Percentiles rank a stretch among this genome's conserved stretches.
Evolutionary conservation across 2,113 vertebrate genomes (phyloP).

Genomic region (Lophotis ruficrista): DNA sequence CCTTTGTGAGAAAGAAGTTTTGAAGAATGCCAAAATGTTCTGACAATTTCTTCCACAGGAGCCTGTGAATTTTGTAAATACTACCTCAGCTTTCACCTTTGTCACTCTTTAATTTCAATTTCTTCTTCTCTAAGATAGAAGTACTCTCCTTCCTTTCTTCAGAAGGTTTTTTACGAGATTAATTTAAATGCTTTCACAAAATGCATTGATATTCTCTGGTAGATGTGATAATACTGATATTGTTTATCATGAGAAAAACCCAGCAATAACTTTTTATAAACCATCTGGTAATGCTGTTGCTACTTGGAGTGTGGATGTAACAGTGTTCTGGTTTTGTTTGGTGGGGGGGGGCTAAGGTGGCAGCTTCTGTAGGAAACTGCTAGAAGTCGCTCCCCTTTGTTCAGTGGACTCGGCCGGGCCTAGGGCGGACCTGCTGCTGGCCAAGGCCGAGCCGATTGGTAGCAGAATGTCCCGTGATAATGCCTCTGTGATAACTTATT

Average conservation of each 20-base stretch:
- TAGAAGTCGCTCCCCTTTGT: no score
- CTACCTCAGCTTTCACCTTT: neutral
- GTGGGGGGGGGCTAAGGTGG: no score
- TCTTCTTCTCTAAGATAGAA: neutral
- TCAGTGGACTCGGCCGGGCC: no score
- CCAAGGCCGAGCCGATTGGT: no score
- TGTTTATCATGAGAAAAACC: neutral
- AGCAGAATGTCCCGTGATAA: no score
- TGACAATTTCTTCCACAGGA: neutral
- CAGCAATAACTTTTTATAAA: neutral
- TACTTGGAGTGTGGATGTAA: neutral
- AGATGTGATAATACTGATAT: neutral
- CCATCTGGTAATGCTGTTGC: neutral
- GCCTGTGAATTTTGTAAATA: neutral
- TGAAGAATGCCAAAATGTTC: neutral
- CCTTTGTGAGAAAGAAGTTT: neutral
- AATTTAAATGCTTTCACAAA: neutral
- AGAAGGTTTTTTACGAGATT: neutral
- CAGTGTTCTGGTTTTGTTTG: no score
- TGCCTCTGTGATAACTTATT: no score
- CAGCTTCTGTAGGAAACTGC: no score
- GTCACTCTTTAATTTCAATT: neutral
- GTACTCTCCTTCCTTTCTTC: neutral
- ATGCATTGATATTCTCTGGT: neutral
- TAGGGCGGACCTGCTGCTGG: no score